Conservation (phyloP, 2,888 invertebrate genomes). For the Luffia ferchaultella region DNA sequence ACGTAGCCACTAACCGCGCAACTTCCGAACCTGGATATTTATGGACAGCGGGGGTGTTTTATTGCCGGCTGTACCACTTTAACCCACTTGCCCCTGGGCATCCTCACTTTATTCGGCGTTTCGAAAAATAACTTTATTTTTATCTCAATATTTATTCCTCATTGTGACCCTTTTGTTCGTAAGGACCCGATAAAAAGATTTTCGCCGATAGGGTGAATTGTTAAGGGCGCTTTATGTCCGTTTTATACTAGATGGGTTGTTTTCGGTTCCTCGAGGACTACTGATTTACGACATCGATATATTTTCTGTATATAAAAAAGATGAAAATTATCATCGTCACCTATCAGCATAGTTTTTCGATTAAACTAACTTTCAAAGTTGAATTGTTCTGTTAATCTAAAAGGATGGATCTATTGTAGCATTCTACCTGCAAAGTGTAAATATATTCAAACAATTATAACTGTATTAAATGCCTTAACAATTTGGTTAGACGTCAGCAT, state of each 20-base stretch:
- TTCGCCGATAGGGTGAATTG: slow-evolving; percentile 22
- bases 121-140: slow-evolving; percentile 56
- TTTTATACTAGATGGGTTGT: not conserved
- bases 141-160: slow-evolving; percentile 52
- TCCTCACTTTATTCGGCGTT: slow-evolving; percentile 50
- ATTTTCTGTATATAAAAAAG: not conserved
- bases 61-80: slow-evolving; percentile 54
- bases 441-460: too few species aligned
- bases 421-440: too few species aligned
- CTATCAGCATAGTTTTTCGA: too few species aligned
- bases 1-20: slow-evolving; percentile 57
- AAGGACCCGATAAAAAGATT: slow-evolving; percentile 42
- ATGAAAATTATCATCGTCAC: too few species aligned
- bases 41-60: slow-evolving; percentile 62
- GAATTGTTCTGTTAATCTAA: too few species aligned
- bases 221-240: not conserved
- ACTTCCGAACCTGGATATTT: slow-evolving; percentile 61
- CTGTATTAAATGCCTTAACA: too few species aligned
- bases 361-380: too few species aligned
- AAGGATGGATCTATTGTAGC: too few species aligned
- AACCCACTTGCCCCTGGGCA: slow-evolving; percentile 60
- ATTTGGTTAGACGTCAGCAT: too few species aligned
- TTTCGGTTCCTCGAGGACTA: not conserved
- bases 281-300: not conserved
- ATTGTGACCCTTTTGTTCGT: slow-evolving; percentile 26